Percentiles rank a stretch among this genome's conserved stretches.
phyloP scores from a whole-genome alignment of 2,888 invertebrate genomes.

The Polymixis lichenea region DNA sequence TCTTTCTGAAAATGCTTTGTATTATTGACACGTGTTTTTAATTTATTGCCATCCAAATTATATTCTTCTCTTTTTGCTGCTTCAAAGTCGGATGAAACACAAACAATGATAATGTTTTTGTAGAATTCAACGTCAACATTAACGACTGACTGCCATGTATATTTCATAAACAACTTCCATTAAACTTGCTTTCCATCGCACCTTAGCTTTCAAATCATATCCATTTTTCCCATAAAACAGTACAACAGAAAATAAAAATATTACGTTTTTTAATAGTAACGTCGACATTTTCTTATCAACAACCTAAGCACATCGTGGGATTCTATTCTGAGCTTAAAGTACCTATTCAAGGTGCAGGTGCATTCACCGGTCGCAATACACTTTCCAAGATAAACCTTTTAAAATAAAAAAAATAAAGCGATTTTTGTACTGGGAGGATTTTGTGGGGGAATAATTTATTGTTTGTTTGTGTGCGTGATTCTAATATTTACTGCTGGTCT shows the following conservation, averaged over 20 bases:
- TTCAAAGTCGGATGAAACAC: neutral
- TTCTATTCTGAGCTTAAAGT: slow-evolving; percentile 27
- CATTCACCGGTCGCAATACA: slow-evolving; percentile 34
- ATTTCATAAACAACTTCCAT: neutral
- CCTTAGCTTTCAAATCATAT: neutral
- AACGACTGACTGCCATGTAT: neutral
- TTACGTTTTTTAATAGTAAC: slow-evolving; percentile 6
- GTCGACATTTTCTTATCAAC: slow-evolving; percentile 7
- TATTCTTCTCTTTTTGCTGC: too few species aligned
- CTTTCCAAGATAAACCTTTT: slow-evolving; percentile 41
- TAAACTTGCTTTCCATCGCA: neutral
- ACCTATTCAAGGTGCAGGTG: slow-evolving; percentile 35
- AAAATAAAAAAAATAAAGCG: neutral
- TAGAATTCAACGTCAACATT: too few species aligned
- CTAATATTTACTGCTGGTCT: too few species aligned
- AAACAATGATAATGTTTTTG: neutral
- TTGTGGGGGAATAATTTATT: neutral
- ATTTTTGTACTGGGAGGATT: neutral
- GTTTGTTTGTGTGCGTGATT: too few species aligned
- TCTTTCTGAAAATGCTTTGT: too few species aligned
- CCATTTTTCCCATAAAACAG: neutral
- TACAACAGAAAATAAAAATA: slow-evolving; percentile 13
- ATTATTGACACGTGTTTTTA: too few species aligned
- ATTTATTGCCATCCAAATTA: neutral
- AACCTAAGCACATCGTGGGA: slow-evolving; percentile 1